These are phyloP conservation scores for Nylanderia fulva DNA, from an alignment of 1,140 invertebrate genomes.

Conservation along the genomic window DNA sequence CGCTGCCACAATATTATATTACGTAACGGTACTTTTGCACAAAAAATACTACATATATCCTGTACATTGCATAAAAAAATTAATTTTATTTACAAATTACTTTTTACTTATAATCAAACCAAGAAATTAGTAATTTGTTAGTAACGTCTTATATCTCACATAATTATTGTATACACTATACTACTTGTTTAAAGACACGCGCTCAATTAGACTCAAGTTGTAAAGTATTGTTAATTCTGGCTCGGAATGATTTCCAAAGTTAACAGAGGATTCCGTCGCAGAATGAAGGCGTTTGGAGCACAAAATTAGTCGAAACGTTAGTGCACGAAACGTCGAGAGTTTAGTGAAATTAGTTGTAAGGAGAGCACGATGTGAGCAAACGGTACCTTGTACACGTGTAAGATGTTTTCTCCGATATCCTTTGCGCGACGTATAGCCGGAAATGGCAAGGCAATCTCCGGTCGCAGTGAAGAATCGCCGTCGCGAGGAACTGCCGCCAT, in stretches of 20 bases:
- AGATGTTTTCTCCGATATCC: slow-evolving; percentile 73
- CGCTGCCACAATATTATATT: neutral
- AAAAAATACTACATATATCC: neutral
- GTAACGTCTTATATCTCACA: neutral
- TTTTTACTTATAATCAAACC: neutral
- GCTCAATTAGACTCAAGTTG: neutral
- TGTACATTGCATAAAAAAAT: too few species aligned
- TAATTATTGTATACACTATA: neutral
- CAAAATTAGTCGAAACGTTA: slow-evolving; percentile 4
- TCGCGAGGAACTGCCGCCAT: slow-evolving; percentile 62
- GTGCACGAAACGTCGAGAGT: too few species aligned
- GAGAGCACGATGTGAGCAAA: slow-evolving; percentile 23
- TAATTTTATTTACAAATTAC: neutral
- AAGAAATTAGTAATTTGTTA: neutral
- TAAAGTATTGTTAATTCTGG: neutral
- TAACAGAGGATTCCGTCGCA: neutral
- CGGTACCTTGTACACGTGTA: slow-evolving; percentile 78
- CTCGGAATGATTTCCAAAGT: neutral
- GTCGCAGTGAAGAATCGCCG: slow-evolving; percentile 59
- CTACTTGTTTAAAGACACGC: neutral
- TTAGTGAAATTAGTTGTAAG: neutral
- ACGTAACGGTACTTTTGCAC: neutral
- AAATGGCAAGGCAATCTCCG: slow-evolving; percentile 70
- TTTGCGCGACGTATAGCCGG: slow-evolving; percentile 73
- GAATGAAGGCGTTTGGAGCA: neutral